Conservation (phyloP, 23 tunicate genomes). For the Phallusia fumigata region DNA sequence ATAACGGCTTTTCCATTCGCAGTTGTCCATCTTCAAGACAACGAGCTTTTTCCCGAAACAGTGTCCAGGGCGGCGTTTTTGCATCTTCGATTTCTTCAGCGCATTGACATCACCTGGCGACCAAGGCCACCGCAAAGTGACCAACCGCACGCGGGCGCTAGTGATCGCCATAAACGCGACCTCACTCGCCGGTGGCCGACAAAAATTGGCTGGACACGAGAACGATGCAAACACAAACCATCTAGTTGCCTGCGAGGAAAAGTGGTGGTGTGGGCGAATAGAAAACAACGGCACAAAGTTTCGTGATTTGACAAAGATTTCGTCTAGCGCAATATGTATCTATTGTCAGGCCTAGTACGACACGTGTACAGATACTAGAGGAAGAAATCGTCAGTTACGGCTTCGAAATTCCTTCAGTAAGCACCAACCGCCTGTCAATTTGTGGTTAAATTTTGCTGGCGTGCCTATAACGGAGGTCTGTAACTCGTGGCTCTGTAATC, state of each 20-base stretch:
- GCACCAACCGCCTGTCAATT: no score
- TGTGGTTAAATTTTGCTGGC: no score
- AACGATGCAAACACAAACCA: not conserved
- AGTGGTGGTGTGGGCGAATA: not conserved
- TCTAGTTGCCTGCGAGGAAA: not conserved
- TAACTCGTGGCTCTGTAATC: no score
- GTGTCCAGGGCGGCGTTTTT: constrained; percentile 16
- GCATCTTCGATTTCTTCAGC: constrained; percentile 11
- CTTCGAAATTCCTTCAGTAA: no score
- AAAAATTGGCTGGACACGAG: not conserved
- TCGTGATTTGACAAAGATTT: no score
- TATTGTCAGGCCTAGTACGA: no score
- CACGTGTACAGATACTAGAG: no score
- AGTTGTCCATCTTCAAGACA: constrained; percentile 38
- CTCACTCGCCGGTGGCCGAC: not conserved
- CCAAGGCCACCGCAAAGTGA: not conserved
- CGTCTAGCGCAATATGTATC: no score
- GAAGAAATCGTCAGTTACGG: no score
- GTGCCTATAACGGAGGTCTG: no score
- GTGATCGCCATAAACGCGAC: not conserved
- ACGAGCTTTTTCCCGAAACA: constrained; percentile 25
- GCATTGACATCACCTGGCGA: constrained; percentile 39
- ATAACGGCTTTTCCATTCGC: not conserved
- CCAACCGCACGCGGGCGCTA: not conserved
- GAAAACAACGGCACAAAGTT: not conserved